Evolutionary conservation across 1,140 invertebrate species (phyloP).

Genomic region (Choristoneura fumiferana): DNA sequence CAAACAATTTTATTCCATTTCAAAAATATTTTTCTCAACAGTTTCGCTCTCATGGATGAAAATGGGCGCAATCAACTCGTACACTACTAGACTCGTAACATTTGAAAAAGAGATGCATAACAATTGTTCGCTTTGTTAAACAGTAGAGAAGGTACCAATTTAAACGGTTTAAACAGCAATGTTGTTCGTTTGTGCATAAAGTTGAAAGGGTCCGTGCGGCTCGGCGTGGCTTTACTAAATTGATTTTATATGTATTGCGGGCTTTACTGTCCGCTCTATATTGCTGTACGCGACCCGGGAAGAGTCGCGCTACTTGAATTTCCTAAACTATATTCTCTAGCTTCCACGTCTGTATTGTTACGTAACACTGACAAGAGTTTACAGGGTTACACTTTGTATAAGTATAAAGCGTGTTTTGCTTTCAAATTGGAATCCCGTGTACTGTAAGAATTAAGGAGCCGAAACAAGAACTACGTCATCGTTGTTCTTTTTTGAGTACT

Average conservation of each 20-base stretch:
- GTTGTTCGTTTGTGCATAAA: constrained; percentile 40
- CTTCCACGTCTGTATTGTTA: constrained; percentile 12
- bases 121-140: too few relatives aligned
- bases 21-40: too few relatives aligned
- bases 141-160: constrained; percentile 3
- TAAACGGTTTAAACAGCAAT: constrained; percentile 23
- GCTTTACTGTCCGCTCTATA: constrained; percentile 45
- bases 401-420: neutral
- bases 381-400: constrained; percentile 1
- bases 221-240: constrained; percentile 69
- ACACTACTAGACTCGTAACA: too few relatives aligned
- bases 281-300: constrained; percentile 30
- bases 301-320: constrained; percentile 27
- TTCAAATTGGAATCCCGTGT: neutral
- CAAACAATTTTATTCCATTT: too few relatives aligned
- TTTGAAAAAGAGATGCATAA: too few relatives aligned
- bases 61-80: too few relatives aligned
- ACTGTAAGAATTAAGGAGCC: neutral
- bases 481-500: too few relatives aligned
- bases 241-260: constrained; percentile 75
- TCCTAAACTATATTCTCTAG: constrained; percentile 25
- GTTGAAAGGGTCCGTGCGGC: constrained; percentile 54
- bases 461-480: neutral
- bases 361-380: constrained; percentile 4
- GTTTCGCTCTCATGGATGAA: too few relatives aligned